Base-by-base conservation (phyloP, 2,888 invertebrate genomes). In the Netelia virgata region DNA sequence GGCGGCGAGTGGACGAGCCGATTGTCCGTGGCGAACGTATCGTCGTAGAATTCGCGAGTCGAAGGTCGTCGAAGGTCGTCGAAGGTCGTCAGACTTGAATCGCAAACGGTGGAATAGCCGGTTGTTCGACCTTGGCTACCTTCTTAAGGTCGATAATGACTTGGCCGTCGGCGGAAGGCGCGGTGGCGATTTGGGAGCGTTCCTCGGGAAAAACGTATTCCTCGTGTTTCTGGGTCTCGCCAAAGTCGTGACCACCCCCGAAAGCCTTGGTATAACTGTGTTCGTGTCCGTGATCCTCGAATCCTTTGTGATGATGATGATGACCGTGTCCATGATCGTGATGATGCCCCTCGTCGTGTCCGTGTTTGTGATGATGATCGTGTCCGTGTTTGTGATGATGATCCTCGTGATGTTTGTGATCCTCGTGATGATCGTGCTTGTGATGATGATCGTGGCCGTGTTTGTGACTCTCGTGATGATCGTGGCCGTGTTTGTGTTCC, bases 131-230 rank as follows among this genome's bases (percentile, higher is more conserved):
- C 10, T 69, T 83, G 16, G 87, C 20, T 47, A 86, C 59, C 68
- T 89, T 88, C 73, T 87, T 85, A n/a, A 86, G 76, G 16, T 86
- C 86, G 11, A 83, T 43, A 18, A 79, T 76, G 61, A 79, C 84
- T 14, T 83, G 69, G 57, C 86, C 86, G 11, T 85, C 84, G 3
- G 74, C 69, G 0, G 76, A 61, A 1, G 88, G 18, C 9, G 81
- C 83, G 0, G 86, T 78, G 0, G 80, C 3, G 75, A 61, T 20
- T 85, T 66, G 5, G 87, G 85, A 84, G 9, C 81, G 87, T 16
- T 86, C 89, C 3, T 88, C 90, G 0, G 92, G 91, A 14, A 91
- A 90, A 5, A 87, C 84, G 75, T 89, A 92, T 59, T 92, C 90
- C 55, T 92, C 91, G 53, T 88, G 89, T 11, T 86, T 88, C 53